These are phyloP conservation scores for Drosophila busckii DNA, from an alignment of 1,140 invertebrate genomes.

Conservation along the genomic window DNA sequence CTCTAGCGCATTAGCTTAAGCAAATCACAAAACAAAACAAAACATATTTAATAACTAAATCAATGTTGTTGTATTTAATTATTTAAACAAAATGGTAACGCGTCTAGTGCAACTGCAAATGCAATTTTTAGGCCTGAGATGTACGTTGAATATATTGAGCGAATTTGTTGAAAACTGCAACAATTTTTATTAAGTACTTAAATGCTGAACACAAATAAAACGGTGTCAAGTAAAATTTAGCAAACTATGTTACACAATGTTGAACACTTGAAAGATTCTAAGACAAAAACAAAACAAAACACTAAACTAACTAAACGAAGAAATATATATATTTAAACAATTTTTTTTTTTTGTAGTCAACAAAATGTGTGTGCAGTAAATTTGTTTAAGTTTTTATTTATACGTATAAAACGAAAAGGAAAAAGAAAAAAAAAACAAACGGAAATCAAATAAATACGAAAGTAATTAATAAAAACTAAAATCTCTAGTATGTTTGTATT, in stretches of 20 bases:
- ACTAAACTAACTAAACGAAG: slow-evolving; percentile 16
- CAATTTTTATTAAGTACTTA: slow-evolving; percentile 57
- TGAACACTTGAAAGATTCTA: slow-evolving; percentile 63
- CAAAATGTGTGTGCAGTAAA: slow-evolving; percentile 71
- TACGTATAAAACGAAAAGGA: slow-evolving; percentile 54
- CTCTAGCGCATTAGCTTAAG: slow-evolving; percentile 42
- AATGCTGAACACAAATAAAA: slow-evolving; percentile 26
- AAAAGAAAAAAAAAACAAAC: slow-evolving; percentile 27
- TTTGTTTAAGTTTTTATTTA: slow-evolving; percentile 76
- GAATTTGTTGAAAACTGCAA: slow-evolving; percentile 13
- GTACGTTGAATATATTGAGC: slow-evolving; percentile 26
- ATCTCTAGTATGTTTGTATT: slow-evolving; percentile 35
- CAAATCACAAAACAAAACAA: slow-evolving; percentile 4
- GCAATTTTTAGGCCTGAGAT: slow-evolving; percentile 25
- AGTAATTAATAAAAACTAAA: slow-evolving; percentile 32
- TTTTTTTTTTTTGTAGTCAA: slow-evolving; percentile 59
- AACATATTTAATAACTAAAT: slow-evolving; percentile 21
- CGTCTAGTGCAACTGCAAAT: slow-evolving; percentile 22
- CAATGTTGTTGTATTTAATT: slow-evolving; percentile 71
- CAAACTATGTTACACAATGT: slow-evolving; percentile 58
- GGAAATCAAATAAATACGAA: slow-evolving; percentile 48
- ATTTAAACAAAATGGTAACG: slow-evolving; percentile 33
- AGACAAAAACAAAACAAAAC: slow-evolving; percentile 27
- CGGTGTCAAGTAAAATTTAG: slow-evolving; percentile 42
- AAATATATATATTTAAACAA: slow-evolving; percentile 30